Conservation (phyloP, 2,113 vertebrate species). For the Thamnophis sirtalis region DNA sequence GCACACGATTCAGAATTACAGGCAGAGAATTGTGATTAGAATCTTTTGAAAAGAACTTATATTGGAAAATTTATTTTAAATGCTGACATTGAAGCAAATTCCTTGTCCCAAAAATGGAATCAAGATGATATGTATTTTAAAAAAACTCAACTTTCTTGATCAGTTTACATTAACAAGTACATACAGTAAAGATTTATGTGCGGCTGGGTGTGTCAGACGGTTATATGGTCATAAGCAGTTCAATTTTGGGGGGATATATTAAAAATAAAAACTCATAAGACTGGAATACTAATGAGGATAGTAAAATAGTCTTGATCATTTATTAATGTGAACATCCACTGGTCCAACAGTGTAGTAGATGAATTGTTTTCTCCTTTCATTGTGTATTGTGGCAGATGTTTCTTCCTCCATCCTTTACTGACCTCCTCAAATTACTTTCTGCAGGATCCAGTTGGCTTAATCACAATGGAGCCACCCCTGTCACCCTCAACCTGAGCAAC, state of each 20-base stretch:
- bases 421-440: not conserved
- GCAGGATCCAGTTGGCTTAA: not conserved
- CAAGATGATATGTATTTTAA: not conserved
- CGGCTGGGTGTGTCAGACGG: not conserved
- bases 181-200: not conserved
- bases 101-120: not conserved
- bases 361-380: not conserved
- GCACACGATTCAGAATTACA: not conserved
- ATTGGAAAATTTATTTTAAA: not conserved
- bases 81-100: not conserved
- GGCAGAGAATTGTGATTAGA: not conserved
- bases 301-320: not conserved
- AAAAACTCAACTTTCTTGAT: not conserved
- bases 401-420: not conserved
- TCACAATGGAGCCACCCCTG: conserved; percentile 6
- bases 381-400: not conserved
- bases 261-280: not conserved
- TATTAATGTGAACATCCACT: not conserved
- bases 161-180: not conserved
- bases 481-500: not conserved
- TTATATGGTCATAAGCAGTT: not conserved
- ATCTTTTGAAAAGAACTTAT: not conserved
- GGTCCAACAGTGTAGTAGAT: not conserved
- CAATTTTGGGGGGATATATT: not conserved
- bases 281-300: not conserved